Conservation (phyloP, 2,113 vertebrate genomes). For the Gobiocypris rarus region DNA sequence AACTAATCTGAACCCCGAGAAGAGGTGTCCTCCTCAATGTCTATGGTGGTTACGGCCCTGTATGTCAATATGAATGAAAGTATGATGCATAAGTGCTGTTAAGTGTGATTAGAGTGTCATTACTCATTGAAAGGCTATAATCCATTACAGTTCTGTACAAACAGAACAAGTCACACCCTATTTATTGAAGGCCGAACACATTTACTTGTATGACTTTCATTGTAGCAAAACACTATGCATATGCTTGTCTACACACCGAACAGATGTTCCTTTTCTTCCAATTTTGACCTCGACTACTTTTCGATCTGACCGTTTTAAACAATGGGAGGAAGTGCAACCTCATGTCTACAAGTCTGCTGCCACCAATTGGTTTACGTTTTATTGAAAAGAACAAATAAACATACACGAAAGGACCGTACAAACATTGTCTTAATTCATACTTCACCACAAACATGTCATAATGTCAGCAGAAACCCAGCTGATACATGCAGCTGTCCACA, state of each 20-base stretch:
- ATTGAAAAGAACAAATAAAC: constrained; percentile 58
- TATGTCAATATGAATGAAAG: constrained; percentile 25
- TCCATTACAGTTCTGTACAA: constrained; percentile 16
- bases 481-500: constrained; percentile 29
- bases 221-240: neutral
- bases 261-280: constrained; percentile 56
- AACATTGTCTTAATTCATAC: constrained; percentile 51
- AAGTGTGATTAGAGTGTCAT: constrained; percentile 26
- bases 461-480: constrained; percentile 24
- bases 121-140: constrained; percentile 15
- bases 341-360: constrained; percentile 54
- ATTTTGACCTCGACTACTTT: constrained; percentile 53
- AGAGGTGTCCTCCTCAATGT: neutral
- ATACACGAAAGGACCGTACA: constrained; percentile 40
- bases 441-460: constrained; percentile 45
- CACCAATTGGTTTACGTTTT: constrained; percentile 56
- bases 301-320: constrained; percentile 56
- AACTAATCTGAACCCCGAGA: constrained; percentile 1
- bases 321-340: constrained; percentile 59
- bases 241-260: constrained; percentile 23
- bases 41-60: neutral
- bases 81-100: constrained; percentile 32
- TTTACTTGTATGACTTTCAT: neutral
- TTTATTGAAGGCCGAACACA: constrained; percentile 11
- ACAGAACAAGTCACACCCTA: constrained; percentile 28